Percentiles rank a stretch among this genome's conserved stretches.
Conservation (phyloP, 2,113 vertebrate genomes). For the Anser brachyrhynchus region DNA sequence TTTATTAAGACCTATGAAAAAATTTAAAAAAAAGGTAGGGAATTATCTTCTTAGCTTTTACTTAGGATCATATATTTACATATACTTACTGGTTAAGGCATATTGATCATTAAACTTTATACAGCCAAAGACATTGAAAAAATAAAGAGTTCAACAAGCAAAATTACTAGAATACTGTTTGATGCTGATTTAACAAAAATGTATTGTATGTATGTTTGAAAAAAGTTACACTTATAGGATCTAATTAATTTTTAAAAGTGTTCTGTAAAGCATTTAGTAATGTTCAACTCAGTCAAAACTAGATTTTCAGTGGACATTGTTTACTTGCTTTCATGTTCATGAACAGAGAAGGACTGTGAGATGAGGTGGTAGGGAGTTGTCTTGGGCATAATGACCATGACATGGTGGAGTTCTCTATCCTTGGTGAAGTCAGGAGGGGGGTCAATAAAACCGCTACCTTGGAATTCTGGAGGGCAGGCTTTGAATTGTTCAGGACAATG, state of each 20-base stretch:
- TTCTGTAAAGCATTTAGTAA: background rate
- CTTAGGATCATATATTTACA: background rate
- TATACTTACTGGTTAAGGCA: background rate
- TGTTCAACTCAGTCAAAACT: background rate
- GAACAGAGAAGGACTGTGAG: no score
- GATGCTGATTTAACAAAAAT: background rate
- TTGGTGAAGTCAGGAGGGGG: no score
- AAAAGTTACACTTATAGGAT: background rate
- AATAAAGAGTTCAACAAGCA: background rate
- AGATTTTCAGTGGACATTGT: background rate
- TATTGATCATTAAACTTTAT: background rate
- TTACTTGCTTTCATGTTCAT: background rate
- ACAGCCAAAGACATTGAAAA: background rate
- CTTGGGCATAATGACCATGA: no score
- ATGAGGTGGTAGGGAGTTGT: no score
- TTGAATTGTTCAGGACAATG: no score
- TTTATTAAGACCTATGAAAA: constrained; percentile 85
- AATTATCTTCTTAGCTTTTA: background rate
- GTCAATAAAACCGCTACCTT: no score
- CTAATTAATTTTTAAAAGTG: background rate
- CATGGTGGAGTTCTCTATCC: no score
- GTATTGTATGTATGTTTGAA: background rate
- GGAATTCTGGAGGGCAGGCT: no score
- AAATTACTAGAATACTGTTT: background rate
- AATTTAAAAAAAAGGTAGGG: background rate